Evolutionary conservation across 2,888 invertebrate species (phyloP).

Genomic region (Caenorhabditis doughertyi): DNA sequence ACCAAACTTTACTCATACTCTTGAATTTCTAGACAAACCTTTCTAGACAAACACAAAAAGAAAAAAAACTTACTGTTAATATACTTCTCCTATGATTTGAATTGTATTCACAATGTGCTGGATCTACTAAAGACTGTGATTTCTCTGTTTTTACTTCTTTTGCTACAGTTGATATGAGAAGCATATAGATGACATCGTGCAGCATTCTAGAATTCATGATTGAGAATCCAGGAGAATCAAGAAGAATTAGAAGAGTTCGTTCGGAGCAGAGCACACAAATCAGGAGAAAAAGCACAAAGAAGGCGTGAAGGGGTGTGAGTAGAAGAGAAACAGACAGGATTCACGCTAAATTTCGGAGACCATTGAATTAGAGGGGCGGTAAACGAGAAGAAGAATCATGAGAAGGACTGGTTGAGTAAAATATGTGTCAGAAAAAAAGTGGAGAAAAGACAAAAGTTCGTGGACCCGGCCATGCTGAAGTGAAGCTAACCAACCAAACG

Average conservation of each 20-base stretch:
- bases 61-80: slow-evolving; percentile 63
- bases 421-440: slow-evolving; percentile 20
- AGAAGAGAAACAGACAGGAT: slow-evolving; percentile 36
- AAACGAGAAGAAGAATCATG: slow-evolving; percentile 33
- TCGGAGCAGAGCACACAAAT: slow-evolving; percentile 20
- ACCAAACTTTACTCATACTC: too few species aligned
- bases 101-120: slow-evolving; percentile 67
- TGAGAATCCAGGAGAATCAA: slow-evolving; percentile 1
- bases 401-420: slow-evolving; percentile 22
- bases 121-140: slow-evolving; percentile 20
- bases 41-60: neutral
- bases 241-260: slow-evolving; percentile 17
- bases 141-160: slow-evolving; percentile 42
- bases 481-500: slow-evolving; percentile 15
- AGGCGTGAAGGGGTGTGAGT: slow-evolving; percentile 15
- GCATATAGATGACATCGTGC: slow-evolving; percentile 64
- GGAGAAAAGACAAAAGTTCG: slow-evolving; percentile 34
- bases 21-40: too few species aligned
- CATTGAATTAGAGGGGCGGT: slow-evolving; percentile 55
- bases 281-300: neutral
- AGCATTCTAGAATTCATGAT: slow-evolving; percentile 56
- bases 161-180: slow-evolving; percentile 61
- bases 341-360: slow-evolving; percentile 54
- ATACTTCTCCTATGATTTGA: slow-evolving; percentile 78
- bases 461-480: too few species aligned